Evolutionary conservation across 2,888 invertebrate genomes (phyloP).

Genomic region (Biston betularia): DNA sequence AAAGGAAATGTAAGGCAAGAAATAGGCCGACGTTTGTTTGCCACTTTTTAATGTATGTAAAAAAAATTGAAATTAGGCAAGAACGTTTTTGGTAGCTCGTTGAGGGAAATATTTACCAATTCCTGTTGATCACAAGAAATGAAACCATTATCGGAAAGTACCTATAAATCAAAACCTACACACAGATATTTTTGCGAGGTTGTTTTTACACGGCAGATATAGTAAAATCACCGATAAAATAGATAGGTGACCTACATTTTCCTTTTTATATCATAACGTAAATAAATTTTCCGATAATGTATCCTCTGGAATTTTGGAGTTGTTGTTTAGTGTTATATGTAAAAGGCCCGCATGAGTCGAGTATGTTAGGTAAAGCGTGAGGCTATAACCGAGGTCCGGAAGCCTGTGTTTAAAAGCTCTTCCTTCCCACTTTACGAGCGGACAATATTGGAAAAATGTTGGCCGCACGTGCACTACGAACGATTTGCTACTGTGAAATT

Average conservation of each 20-base stretch:
- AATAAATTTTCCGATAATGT: slow-evolving; percentile 29
- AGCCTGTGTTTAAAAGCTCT: slow-evolving; percentile 61
- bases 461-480: slow-evolving; percentile 66
- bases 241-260: slow-evolving; percentile 35
- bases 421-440: slow-evolving; percentile 63
- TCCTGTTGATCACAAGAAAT: slow-evolving; percentile 19
- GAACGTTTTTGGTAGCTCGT: slow-evolving; percentile 35
- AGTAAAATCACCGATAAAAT: slow-evolving; percentile 37
- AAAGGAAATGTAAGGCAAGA: background rate
- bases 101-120: slow-evolving; percentile 30
- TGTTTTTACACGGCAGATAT: slow-evolving; percentile 29
- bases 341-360: background rate
- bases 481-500: slow-evolving; percentile 54
- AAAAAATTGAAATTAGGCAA: background rate
- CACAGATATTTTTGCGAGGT: slow-evolving; percentile 25
- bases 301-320: slow-evolving; percentile 35
- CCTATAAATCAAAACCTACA: slow-evolving; percentile 28
- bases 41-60: background rate
- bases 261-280: slow-evolving; percentile 29
- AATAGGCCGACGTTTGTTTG: background rate
- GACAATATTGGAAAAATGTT: slow-evolving; percentile 78
- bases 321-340: slow-evolving; percentile 8
- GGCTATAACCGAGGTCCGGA: slow-evolving; percentile 31
- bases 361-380: background rate
- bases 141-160: slow-evolving; percentile 18